Evolutionary conservation across 2,113 vertebrate species (phyloP).

Genomic region (Kryptolebias marmoratus): DNA sequence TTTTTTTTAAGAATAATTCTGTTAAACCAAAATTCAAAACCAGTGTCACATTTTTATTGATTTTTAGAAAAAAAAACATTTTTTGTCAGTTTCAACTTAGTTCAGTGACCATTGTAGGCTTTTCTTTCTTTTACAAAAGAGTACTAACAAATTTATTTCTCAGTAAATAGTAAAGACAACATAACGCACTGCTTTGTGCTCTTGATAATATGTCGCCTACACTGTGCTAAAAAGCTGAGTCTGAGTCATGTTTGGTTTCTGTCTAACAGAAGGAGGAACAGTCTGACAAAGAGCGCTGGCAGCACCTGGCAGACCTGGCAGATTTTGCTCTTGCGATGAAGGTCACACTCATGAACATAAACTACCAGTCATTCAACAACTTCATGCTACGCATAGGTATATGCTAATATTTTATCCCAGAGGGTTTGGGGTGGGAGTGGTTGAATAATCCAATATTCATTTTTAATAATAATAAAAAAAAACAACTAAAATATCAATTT

Average conservation of each 20-base stretch:
- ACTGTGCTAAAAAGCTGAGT: too few relatives aligned
- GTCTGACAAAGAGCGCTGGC: slow-evolving; percentile 92
- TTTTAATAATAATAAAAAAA: background rate
- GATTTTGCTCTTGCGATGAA: slow-evolving; percentile 98
- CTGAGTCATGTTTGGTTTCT: background rate
- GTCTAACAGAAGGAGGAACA: slow-evolving; percentile 84
- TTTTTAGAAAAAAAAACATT: too few relatives aligned
- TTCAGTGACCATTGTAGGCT: too few relatives aligned
- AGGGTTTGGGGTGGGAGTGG: background rate
- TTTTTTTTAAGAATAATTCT: too few relatives aligned
- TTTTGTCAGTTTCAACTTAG: too few relatives aligned
- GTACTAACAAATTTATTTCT: too few relatives aligned
- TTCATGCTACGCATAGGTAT: slow-evolving; percentile 97
- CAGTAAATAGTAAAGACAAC: too few relatives aligned
- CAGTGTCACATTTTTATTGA: too few relatives aligned
- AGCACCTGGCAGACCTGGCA: slow-evolving; percentile 93
- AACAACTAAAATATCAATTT: background rate
- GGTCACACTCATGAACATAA: slow-evolving; percentile 96
- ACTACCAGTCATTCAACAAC: slow-evolving; percentile 99
- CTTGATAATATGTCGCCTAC: too few relatives aligned
- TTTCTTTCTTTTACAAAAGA: too few relatives aligned
- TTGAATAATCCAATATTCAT: background rate
- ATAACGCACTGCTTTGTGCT: too few relatives aligned
- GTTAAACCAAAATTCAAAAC: too few relatives aligned
- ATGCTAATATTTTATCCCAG: slow-evolving; percentile 21